Percentiles rank a stretch among this genome's conserved stretches.
Conservation (phyloP, 2,888 invertebrate species). For the Teinopalpus imperialis region DNA sequence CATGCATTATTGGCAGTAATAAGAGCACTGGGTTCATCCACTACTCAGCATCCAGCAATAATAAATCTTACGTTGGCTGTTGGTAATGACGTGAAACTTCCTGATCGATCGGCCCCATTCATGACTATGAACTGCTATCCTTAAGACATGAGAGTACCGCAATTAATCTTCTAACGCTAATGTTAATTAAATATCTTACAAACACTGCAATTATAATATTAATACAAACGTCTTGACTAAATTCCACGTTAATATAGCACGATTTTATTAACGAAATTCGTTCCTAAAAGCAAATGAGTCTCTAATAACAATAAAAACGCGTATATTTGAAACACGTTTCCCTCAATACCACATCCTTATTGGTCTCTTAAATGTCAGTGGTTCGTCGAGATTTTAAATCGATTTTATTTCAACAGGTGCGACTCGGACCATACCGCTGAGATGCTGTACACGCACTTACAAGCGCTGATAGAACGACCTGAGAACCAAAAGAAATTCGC, state of each 20-base stretch:
- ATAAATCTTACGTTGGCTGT: no score
- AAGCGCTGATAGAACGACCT: slow-evolving; percentile 89
- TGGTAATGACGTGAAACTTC: no score
- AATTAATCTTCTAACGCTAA: no score
- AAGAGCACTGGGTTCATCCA: no score
- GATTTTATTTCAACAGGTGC: slow-evolving; percentile 74
- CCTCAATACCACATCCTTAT: slow-evolving; percentile 2
- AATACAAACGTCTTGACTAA: slow-evolving; percentile 4
- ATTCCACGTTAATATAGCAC: neutral
- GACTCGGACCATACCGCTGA: slow-evolving; percentile 97
- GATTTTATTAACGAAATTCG: neutral
- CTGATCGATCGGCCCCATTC: no score
- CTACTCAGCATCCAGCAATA: no score
- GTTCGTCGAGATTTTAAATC: neutral
- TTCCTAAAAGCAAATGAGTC: slow-evolving; percentile 3
- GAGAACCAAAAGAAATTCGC: slow-evolving; percentile 93
- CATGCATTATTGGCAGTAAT: no score
- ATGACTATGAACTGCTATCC: no score
- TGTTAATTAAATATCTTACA: no score
- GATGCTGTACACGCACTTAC: slow-evolving; percentile 91
- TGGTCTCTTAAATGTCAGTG: slow-evolving; percentile 8
- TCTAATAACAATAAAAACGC: slow-evolving; percentile 2
- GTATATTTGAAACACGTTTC: slow-evolving; percentile 12
- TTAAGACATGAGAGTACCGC: no score
- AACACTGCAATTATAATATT: no score